A percentile compares a stretch with the other conserved stretches of the same genome.
phyloP scores from a whole-genome alignment of 2,797 vertebrate species.

The Coluber constrictor region DNA sequence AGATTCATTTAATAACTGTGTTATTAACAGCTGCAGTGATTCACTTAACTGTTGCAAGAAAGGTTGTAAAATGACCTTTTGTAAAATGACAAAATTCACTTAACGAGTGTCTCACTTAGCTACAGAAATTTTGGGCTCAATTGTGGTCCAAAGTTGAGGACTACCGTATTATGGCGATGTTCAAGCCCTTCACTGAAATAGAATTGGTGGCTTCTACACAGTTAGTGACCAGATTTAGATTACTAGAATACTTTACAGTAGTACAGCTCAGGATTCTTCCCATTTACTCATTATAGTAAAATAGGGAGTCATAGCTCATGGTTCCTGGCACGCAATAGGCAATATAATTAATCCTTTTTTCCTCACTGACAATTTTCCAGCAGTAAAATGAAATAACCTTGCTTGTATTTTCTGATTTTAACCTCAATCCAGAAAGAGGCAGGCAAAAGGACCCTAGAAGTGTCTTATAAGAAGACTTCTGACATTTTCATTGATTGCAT shows the following conservation, averaged over 20 bases:
- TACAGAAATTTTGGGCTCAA: too few relatives aligned
- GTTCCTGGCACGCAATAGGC: slow-evolving; percentile 54
- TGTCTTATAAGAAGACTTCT: slow-evolving; percentile 54
- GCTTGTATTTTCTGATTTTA: slow-evolving; percentile 49
- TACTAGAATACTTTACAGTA: slow-evolving; percentile 54
- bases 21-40: too few relatives aligned
- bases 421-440: slow-evolving; percentile 45
- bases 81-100: background rate
- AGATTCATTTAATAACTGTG: too few relatives aligned
- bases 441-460: slow-evolving; percentile 37
- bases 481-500: slow-evolving; percentile 58
- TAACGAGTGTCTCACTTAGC: too few relatives aligned
- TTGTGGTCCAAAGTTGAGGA: too few relatives aligned
- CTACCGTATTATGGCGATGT: slow-evolving; percentile 48
- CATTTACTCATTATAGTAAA: slow-evolving; percentile 66
- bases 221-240: slow-evolving; percentile 64
- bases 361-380: slow-evolving; percentile 53
- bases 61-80: too few relatives aligned
- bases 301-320: slow-evolving; percentile 52
- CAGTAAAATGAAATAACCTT: slow-evolving; percentile 29
- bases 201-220: slow-evolving; percentile 56
- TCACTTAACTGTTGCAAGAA: too few relatives aligned
- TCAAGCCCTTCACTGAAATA: slow-evolving; percentile 63
- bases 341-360: slow-evolving; percentile 62
- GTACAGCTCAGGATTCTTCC: slow-evolving; percentile 55